Evolutionary conservation across 2,113 vertebrate species (phyloP).

Genomic region (Eptesicus fuscus): DNA sequence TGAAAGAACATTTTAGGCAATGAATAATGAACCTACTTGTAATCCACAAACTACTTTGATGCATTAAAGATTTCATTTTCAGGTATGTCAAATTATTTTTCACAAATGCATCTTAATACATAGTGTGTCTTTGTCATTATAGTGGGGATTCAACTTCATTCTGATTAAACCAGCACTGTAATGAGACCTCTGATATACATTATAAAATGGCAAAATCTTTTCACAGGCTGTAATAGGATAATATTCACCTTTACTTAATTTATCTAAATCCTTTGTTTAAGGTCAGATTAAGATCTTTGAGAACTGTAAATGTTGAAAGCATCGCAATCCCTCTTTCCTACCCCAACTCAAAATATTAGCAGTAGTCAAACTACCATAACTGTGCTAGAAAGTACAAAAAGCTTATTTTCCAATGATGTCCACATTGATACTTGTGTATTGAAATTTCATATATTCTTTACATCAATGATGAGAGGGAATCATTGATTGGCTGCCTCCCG

Average conservation of each 20-base stretch:
- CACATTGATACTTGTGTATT: background rate
- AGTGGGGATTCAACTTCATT: background rate
- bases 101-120: background rate
- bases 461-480: too few relatives aligned
- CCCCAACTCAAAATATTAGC: background rate
- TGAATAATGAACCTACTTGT: constrained; percentile 17
- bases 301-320: background rate
- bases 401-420: background rate
- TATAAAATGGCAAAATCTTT: background rate
- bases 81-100: background rate
- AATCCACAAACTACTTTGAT: constrained; percentile 41
- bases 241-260: background rate
- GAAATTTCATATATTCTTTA: background rate
- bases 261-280: background rate
- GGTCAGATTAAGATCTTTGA: background rate
- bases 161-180: background rate
- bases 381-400: background rate
- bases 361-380: background rate
- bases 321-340: background rate
- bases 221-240: background rate
- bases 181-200: background rate
- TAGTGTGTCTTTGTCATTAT: background rate
- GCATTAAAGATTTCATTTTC: background rate
- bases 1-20: constrained; percentile 22
- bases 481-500: too few relatives aligned